Percentiles rank a stretch among this genome's conserved stretches.
Evolutionary conservation across 2,797 vertebrate species (phyloP).

Genomic region (Adelosebastes latens): DNA sequence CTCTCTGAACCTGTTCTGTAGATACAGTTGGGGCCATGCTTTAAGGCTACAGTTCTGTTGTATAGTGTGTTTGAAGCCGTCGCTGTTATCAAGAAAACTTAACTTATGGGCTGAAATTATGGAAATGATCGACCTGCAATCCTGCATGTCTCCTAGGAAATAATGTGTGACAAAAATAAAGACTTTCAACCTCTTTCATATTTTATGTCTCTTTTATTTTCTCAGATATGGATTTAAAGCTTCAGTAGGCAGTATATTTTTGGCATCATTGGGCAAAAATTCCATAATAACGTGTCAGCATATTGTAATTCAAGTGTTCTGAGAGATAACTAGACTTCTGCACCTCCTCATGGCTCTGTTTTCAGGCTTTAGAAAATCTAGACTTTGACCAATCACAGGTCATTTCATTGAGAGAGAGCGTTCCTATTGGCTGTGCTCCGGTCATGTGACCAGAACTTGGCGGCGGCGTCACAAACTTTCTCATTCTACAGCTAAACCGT

Average conservation of each 20-base stretch:
- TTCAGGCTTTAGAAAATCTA: rapidly evolving
- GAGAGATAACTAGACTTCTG: too few relatives aligned
- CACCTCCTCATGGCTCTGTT: too few relatives aligned
- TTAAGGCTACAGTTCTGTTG: slow-evolving; percentile 67
- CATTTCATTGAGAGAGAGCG: too few relatives aligned
- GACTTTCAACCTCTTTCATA: slow-evolving; percentile 69
- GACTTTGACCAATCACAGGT: too few relatives aligned
- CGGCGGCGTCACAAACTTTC: rapidly evolving
- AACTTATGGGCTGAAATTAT: slow-evolving; percentile 66
- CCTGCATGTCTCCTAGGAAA: slow-evolving; percentile 82
- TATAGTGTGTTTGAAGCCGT: slow-evolving; percentile 69
- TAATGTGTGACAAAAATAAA: slow-evolving; percentile 82
- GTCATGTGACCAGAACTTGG: too few relatives aligned
- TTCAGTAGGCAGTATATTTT: too few relatives aligned
- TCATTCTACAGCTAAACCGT: too few relatives aligned
- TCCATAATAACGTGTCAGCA: too few relatives aligned
- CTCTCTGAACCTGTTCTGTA: slow-evolving; percentile 51
- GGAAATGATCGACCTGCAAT: slow-evolving; percentile 75
- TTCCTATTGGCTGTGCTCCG: too few relatives aligned
- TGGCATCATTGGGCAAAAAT: rapidly evolving
- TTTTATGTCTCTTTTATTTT: neutral
- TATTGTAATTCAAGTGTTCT: too few relatives aligned
- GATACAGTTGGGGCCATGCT: slow-evolving; percentile 56
- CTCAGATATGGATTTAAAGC: neutral
- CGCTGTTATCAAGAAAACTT: slow-evolving; percentile 64